A percentile compares a stretch with the other conserved stretches of the same genome.
phyloP scores from a whole-genome alignment of 2,113 vertebrate species.

The Mormyrus lacerda region DNA sequence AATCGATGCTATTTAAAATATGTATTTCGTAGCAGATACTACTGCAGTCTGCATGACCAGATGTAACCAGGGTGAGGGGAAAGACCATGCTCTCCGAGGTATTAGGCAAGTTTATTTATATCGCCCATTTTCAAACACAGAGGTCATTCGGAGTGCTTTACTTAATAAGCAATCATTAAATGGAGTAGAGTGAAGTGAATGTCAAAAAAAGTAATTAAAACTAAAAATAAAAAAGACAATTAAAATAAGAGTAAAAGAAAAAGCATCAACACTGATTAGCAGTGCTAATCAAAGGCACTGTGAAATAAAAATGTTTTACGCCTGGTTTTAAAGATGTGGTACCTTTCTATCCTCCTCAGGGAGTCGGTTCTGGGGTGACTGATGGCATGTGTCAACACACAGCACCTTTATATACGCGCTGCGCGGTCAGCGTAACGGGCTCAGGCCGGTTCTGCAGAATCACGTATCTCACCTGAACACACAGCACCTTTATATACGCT shows the following conservation, averaged over 20 bases:
- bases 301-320: neutral
- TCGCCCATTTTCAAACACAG: neutral
- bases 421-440: neutral
- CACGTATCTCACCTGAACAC: neutral
- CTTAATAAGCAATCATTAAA: neutral
- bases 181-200: neutral
- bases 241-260: neutral
- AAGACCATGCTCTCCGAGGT: neutral
- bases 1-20: neutral
- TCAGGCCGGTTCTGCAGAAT: neutral
- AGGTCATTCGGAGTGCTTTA: neutral
- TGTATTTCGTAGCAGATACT: neutral
- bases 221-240: neutral
- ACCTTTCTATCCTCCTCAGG: neutral
- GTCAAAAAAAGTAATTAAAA: neutral
- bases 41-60: neutral
- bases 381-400: no score
- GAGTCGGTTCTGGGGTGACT: neutral
- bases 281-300: neutral
- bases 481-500: neutral
- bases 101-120: neutral
- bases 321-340: neutral
- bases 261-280: neutral
- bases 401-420: neutral
- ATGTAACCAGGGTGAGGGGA: neutral